Base-by-base conservation (phyloP, 2,797 vertebrate species). In the Danio jaintianensis region DNA sequence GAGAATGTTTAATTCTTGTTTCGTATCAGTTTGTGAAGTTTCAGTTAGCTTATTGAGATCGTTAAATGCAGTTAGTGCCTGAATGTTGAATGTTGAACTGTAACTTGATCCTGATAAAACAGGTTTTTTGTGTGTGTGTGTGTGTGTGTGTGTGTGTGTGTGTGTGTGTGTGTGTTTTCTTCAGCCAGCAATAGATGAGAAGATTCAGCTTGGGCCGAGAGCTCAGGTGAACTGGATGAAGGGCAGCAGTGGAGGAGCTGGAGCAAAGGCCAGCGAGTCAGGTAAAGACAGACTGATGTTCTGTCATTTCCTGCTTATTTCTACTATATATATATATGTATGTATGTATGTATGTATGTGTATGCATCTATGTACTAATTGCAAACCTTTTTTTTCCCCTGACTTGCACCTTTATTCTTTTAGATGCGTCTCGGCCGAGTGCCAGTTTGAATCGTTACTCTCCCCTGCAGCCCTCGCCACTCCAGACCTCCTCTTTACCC, bases 121-220 rank as follows among this genome's bases (percentile, higher is more conserved):
- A 16, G 11, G 18, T 0, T 73, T 13, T 29, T 18, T 47, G 22
- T 69, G 22, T 82, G 42, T 75, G 4, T 62, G 13, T 70, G 12
- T 70, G n/a, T 29, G 18, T 47, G 22, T 69, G 22, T 82, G 42
- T 75, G 4, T 62, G 13, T 70, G 12, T 70, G 45, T 53, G 36
- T 29, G 18, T 47, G 22, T 69, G 22, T 82, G 42, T 75, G 4
- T 62, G 13, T 70, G 12, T 70, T 11, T 56, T 58, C 16, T 66
- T 11, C 89, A 99, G 98, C 95, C 97, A 87, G 96, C 96, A 63
- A 97, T 97, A 91, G 98, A 99, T 86, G 98, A 99, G 86, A 99
- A 98, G 92, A 98, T 99, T 90, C 98, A 99, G 91, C 89, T 99
- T 67, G 97, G 98, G 82, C 98, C 98, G 20, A 96, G 97, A 87